These are phyloP conservation scores for Netelia fuscicornis DNA, from an alignment of 2,888 invertebrate genomes.

Conservation along the genomic window DNA sequence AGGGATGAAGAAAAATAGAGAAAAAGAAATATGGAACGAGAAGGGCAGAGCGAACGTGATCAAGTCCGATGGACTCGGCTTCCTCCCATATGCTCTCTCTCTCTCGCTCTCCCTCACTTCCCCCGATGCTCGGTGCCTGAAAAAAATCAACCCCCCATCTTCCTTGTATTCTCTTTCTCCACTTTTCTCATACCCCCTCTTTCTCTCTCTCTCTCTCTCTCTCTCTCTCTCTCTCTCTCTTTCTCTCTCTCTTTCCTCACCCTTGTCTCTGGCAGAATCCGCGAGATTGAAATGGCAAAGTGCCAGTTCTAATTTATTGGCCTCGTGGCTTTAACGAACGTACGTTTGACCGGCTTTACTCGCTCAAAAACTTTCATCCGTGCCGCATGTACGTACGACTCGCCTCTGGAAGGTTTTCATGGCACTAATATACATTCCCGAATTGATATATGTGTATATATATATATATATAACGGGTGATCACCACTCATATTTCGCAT, in stretches of 20 bases:
- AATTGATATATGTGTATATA: conserved; percentile 23
- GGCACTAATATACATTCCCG: not conserved
- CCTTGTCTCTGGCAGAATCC: conserved; percentile 79
- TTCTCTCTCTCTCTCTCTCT: conserved; percentile 21
- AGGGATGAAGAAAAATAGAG: not conserved
- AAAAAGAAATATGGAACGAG: conserved; percentile 30
- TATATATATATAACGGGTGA: conserved; percentile 17
- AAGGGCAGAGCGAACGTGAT: conserved; percentile 44
- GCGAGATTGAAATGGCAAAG: conserved; percentile 83
- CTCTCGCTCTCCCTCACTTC: not conserved
- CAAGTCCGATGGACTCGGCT: conserved; percentile 48
- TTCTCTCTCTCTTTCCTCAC: conserved; percentile 31
- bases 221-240: conserved; percentile 14
- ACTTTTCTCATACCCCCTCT: conserved; percentile 15
- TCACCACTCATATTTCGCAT: too few relatives aligned
- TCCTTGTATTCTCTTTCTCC: conserved; percentile 16
- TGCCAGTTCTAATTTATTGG: conserved; percentile 83
- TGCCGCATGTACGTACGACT: conserved; percentile 15
- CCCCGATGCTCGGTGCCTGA: conserved; percentile 29
- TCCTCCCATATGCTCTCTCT: conserved; percentile 18
- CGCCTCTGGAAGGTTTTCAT: conserved; percentile 15
- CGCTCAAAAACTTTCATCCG: conserved; percentile 59
- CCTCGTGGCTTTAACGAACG: conserved; percentile 80
- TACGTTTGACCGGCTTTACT: conserved; percentile 76
- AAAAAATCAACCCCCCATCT: not conserved